Base-by-base conservation (phyloP, 2,888 invertebrate genomes). In the Laothoe populi region DNA sequence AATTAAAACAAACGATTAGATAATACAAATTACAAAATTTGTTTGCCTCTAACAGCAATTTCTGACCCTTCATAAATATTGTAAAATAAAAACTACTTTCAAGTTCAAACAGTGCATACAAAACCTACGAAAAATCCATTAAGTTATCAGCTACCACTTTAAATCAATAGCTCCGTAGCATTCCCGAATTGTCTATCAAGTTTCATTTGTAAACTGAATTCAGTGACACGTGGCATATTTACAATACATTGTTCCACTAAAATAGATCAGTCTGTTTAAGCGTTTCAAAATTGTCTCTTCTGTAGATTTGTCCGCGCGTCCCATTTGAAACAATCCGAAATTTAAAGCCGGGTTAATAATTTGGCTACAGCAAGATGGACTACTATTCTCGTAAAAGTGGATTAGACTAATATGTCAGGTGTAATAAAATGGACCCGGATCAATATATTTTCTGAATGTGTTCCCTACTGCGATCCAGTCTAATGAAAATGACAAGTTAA, bases 181-280 rank as follows among this genome's bases (percentile, higher is more conserved):
- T 49, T 49, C 5, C 31, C 31, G 8, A 31, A 31, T n/a, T n/a
- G n/a, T 44, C 19, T 11, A 10, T 26, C 1, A 31, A 49, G 26
- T 31, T 49, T 49, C 16, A 2, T 31, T 31, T 31, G 49, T 31
- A 49, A 49, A 31, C 16, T 16, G 49, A 49, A 0, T n/a, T 31
- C 16, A 10, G 49, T 4, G 8, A 21, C n/a, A 10, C 26, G 26
- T 24, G 7, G 31, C 49, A 49, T 49, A 31, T 49, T 49, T 31
- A 49, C 8, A 31, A 49, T 16, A 13, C 26, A 49, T 49, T 49
- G 26, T 49, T 48, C 26, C 31, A 3, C 26, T 53, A 53, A 53
- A 53, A 53, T 53, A 53, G 19, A 53, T 16, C 16, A 19, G 19
- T 53, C 19, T 53, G 19, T 35, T 53, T 53, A 53, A 35, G 19